Percentiles rank a stretch among this genome's conserved stretches.
Conservation (phyloP, 2,888 invertebrate genomes). For the Phortica okadai region DNA sequence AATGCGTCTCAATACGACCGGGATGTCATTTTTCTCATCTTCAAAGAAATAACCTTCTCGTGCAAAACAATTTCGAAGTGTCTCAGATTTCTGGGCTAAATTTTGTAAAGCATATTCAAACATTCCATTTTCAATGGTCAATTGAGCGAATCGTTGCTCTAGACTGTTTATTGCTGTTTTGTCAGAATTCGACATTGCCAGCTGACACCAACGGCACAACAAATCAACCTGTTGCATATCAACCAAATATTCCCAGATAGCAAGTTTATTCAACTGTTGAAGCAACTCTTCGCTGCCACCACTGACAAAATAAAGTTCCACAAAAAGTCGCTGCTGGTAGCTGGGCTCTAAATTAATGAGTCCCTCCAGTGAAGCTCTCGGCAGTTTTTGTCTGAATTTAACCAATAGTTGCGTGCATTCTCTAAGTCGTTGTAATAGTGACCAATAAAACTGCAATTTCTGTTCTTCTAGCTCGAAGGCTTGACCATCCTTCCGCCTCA, state of each 20-base stretch:
- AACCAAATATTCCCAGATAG: slow-evolving; percentile 72
- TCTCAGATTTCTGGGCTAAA: slow-evolving; percentile 60
- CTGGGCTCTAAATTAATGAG: slow-evolving; percentile 71
- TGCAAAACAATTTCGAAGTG: slow-evolving; percentile 70
- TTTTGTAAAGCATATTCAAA: slow-evolving; percentile 66
- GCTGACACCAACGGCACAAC: slow-evolving; percentile 68
- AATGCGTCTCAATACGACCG: slow-evolving; percentile 80
- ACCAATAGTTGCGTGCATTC: slow-evolving; percentile 51
- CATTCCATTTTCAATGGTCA: slow-evolving; percentile 73
- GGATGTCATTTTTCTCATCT: slow-evolving; percentile 79
- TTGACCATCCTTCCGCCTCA: slow-evolving; percentile 78
- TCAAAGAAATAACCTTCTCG: slow-evolving; percentile 80
- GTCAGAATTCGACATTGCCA: slow-evolving; percentile 23
- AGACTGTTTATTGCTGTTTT: slow-evolving; percentile 41
- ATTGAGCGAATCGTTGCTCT: slow-evolving; percentile 61
- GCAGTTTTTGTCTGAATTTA: slow-evolving; percentile 51
- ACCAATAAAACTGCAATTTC: slow-evolving; percentile 70
- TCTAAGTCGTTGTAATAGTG: slow-evolving; percentile 65
- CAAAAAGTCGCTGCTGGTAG: slow-evolving; percentile 65
- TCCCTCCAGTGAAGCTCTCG: slow-evolving; percentile 69
- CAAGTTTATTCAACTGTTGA: slow-evolving; percentile 69
- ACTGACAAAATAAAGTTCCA: slow-evolving; percentile 73
- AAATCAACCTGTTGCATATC: slow-evolving; percentile 55
- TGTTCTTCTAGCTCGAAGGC: slow-evolving; percentile 63
- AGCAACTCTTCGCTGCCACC: slow-evolving; percentile 65